Evolutionary conservation across 2,888 invertebrate species (phyloP).

Genomic region (Apamea monoglypha): DNA sequence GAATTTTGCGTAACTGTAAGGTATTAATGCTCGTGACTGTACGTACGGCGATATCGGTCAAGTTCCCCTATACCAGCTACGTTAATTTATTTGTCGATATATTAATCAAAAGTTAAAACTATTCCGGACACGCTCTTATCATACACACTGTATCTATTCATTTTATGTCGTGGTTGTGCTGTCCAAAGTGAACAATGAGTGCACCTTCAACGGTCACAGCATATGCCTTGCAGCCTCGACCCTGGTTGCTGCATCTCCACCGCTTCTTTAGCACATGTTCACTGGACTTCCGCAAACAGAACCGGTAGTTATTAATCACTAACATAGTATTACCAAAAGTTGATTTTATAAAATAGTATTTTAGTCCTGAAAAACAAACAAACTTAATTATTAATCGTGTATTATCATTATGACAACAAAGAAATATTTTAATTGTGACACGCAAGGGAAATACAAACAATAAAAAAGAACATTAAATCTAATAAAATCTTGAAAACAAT

Average conservation of each 20-base stretch:
- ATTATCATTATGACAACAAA: background rate
- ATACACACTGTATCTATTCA: background rate
- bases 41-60: too few relatives aligned
- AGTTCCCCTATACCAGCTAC: too few relatives aligned
- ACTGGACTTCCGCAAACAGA: background rate
- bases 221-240: slow-evolving; percentile 24
- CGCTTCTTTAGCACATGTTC: background rate
- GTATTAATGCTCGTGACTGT: too few relatives aligned
- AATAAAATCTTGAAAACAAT: too few relatives aligned
- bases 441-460: too few relatives aligned
- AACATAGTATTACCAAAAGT: slow-evolving; percentile 25
- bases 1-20: too few relatives aligned
- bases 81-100: background rate
- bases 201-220: slow-evolving; percentile 14
- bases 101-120: background rate
- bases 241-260: slow-evolving; percentile 34
- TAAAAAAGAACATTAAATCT: background rate
- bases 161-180: slow-evolving; percentile 5
- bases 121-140: background rate
- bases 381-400: background rate
- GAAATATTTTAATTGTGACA: too few relatives aligned
- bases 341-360: slow-evolving; percentile 7
- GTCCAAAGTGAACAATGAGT: slow-evolving; percentile 3
- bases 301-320: slow-evolving; percentile 24
- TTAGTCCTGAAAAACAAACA: background rate